Conservation (phyloP, 1,140 invertebrate genomes). For the Penaeus vannamei region DNA sequence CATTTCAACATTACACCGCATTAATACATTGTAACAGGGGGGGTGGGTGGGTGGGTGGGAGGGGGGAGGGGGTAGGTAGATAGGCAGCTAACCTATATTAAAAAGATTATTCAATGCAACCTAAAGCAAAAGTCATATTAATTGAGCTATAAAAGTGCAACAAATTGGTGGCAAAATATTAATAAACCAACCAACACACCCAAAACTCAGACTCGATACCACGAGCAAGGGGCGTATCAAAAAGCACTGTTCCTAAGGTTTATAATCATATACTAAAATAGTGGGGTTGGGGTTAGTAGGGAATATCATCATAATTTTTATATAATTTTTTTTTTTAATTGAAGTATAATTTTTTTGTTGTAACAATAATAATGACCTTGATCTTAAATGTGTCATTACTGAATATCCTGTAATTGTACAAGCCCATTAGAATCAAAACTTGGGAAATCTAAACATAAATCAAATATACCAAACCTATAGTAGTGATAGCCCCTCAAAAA, state of each 20-base stretch:
- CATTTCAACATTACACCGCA: constrained; percentile 30
- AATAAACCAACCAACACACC: constrained; percentile 55
- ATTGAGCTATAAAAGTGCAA: constrained; percentile 62
- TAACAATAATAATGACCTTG: no score
- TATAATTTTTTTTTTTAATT: no score
- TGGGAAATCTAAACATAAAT: no score
- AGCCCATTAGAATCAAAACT: no score
- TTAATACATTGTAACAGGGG: constrained; percentile 41
- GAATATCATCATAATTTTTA: no score
- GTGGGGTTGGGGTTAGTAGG: no score
- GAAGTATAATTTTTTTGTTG: no score
- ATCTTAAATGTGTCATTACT: no score
- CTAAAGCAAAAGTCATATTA: constrained; percentile 58
- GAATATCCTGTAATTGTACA: no score
- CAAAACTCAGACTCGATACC: constrained; percentile 56
- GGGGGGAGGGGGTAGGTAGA: constrained; percentile 11
- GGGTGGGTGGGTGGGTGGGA: not conserved
- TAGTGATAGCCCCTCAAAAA: constrained; percentile 34
- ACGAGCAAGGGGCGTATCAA: constrained; percentile 39
- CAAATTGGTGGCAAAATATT: constrained; percentile 55
- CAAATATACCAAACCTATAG: no score
- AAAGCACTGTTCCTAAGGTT: constrained; percentile 49
- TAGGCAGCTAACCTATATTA: constrained; percentile 39
- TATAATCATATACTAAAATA: constrained; percentile 32
- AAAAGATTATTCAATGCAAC: constrained; percentile 51